Evolutionary conservation across 2,113 vertebrate species (phyloP).

Genomic region (Asarcornis scutulata): DNA sequence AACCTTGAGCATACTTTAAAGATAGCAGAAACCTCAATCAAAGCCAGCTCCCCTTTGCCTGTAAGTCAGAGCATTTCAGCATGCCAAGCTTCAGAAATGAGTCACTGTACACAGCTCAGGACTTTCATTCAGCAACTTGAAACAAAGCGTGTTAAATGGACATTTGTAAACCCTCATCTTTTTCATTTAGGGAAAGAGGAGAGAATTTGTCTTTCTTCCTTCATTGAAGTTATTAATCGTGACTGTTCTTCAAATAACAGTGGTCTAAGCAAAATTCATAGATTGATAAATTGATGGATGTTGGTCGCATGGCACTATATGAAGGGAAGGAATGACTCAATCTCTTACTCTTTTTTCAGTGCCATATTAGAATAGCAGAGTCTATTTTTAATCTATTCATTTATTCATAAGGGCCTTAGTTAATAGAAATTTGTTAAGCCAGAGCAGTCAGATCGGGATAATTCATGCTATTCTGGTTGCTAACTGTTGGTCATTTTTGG

Average conservation of each 20-base stretch:
- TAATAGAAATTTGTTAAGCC: background rate
- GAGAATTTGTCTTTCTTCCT: background rate
- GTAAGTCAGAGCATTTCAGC: background rate
- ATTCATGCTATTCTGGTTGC: background rate
- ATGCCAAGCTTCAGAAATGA: background rate
- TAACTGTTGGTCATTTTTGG: background rate
- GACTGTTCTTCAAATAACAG: background rate
- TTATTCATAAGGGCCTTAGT: background rate
- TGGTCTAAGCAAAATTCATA: background rate
- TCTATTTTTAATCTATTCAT: background rate
- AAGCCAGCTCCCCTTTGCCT: background rate
- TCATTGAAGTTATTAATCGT: background rate
- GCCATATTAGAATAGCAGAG: background rate
- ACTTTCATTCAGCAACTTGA: background rate
- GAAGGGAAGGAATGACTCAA: background rate
- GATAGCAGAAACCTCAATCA: background rate
- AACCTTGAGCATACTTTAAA: background rate
- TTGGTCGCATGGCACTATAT: background rate
- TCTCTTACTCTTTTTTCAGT: background rate
- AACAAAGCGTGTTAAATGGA: background rate
- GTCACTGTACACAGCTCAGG: background rate
- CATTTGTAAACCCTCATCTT: background rate
- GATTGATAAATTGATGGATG: background rate
- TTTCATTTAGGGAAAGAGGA: background rate
- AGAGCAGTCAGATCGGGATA: background rate